Conservation (phyloP, 2,113 vertebrate species). For the Plecotus auritus region DNA sequence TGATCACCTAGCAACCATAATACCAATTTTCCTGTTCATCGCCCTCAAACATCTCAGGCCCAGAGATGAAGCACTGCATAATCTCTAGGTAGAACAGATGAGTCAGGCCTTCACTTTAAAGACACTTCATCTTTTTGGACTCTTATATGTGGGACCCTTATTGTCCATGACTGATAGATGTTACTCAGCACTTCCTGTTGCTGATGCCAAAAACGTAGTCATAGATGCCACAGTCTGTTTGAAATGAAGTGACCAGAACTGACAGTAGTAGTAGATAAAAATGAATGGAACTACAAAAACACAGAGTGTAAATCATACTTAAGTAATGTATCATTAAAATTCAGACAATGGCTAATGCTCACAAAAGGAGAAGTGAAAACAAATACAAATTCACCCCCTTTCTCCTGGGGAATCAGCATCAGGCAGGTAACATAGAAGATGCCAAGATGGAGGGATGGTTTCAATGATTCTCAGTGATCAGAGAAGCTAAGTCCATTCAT, state of each 20-base stretch:
- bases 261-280: not conserved
- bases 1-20: not conserved
- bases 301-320: slow-evolving; percentile 20
- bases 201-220: not conserved
- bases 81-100: not conserved
- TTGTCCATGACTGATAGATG: not conserved
- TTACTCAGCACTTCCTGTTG: not conserved
- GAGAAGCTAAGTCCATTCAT: not conserved
- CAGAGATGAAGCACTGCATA: not conserved
- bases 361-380: not conserved
- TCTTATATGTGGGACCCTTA: not conserved
- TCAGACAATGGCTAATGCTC: not conserved
- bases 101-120: not conserved
- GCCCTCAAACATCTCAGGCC: not conserved
- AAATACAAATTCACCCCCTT: not conserved
- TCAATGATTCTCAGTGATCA: not conserved
- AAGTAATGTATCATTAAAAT: slow-evolving; percentile 43
- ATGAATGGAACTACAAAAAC: slow-evolving; percentile 10
- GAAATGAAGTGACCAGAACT: slow-evolving; percentile 16
- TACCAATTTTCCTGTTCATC: not conserved
- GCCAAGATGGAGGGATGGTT: not conserved
- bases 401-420: not conserved
- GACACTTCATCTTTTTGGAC: not conserved
- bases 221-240: not conserved
- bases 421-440: not conserved